Conservation (phyloP, 2,113 vertebrate species). For the Lycaon pictus region DNA sequence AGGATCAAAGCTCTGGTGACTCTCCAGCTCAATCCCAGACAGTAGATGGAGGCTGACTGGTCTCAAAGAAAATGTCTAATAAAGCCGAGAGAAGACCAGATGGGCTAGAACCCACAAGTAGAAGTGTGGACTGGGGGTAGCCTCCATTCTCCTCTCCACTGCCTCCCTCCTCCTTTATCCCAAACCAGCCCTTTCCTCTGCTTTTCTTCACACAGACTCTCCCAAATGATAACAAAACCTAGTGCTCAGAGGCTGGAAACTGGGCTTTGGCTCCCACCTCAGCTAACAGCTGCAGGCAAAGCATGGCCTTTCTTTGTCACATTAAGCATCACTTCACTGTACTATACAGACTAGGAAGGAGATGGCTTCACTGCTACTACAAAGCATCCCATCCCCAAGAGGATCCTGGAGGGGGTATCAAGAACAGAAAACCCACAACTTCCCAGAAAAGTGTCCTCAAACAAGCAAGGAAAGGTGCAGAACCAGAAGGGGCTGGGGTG, state of each 20-base stretch:
- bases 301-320: not conserved
- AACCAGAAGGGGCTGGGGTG: not conserved
- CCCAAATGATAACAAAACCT: not conserved
- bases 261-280: not conserved
- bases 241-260: not conserved
- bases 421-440: constrained; percentile 37
- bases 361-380: not conserved
- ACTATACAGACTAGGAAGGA: not conserved
- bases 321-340: not conserved
- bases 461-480: constrained; percentile 31
- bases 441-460: constrained; percentile 32
- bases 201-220: not conserved
- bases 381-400: not conserved
- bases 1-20: not conserved
- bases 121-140: not conserved
- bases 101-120: not conserved
- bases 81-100: not conserved
- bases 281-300: not conserved
- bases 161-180: not conserved
- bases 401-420: not conserved
- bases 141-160: not conserved
- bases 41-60: not conserved
- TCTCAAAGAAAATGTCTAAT: not conserved
- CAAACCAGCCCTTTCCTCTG: not conserved
- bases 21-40: not conserved